Base-by-base conservation (phyloP, 2,113 vertebrate genomes). In the Centrocercus urophasianus region DNA sequence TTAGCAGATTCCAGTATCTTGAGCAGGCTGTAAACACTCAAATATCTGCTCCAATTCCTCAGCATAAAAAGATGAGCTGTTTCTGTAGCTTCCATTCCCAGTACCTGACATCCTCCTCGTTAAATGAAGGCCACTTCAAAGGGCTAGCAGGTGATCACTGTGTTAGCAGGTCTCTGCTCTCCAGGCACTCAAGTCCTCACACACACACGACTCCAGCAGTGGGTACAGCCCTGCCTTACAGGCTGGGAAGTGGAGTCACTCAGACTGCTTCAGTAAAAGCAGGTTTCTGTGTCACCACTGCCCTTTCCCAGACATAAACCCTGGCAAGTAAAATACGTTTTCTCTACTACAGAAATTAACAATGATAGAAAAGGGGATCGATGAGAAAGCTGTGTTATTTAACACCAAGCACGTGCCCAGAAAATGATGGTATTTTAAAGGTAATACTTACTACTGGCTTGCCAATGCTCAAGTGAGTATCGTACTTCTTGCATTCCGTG, bases 371-470 rank as follows among this genome's bases (percentile, higher is more conserved):
- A 13, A 22, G 36, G 34, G 70, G 43, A 89, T 27, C 38, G 64
- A 36, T 25, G 28, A 63, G 69, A 52, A 67, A 57, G 76, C 72
- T 43, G 30, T 40, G 81, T 85, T 63, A 69, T 59, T 61, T 92
- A 34, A 90, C 4, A 86, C 64, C 30, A 71, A 80, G 61, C 8
- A 70, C 2, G 89, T 42, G 57, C 65, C 50, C 25, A 52, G 50
- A 22, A 56, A 63, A 93, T 8, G 78, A 56, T 5, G 84, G 63
- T 32, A n/a, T 87, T 93, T 86, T 81, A 88, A 88, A 88, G 72
- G 48, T 25, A 64, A 93, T 95, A 98, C 98, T 98, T 97, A 98
- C 98, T 3, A 96, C 73, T 81, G 98, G 98, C 86, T 98, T 98
- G 93, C 83, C 92, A 95, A 98, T 94, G 88, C 93, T 96, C 78